Base-by-base conservation (phyloP, 2,888 invertebrate genomes). In the Ferrisia virgata region DNA sequence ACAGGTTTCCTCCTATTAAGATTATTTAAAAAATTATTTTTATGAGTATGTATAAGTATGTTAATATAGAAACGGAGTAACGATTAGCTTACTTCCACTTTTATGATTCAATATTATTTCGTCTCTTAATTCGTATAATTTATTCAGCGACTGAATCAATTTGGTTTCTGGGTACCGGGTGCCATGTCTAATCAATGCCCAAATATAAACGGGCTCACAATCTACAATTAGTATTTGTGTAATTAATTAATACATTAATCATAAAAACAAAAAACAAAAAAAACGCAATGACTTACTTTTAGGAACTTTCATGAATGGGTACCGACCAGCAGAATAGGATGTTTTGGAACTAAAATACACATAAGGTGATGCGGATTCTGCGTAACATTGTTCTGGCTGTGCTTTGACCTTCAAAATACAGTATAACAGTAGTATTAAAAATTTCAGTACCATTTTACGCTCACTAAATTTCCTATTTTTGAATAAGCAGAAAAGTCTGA, bases 321-420 rank as follows among this genome's bases (percentile, higher is more conserved):
- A 13, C 6, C 69, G 69, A 15, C 69, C 6, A n/a, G 28, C 31
- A n/a, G 6, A 69, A 31, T 69, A 69, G 1, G 69, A 69, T 15
- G 69, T 69, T 15, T 3, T 13, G 0, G 31, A 28, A 11, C 31
- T 3, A 69, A 69, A 69, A 69, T 13, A 31, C 1, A 31, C 15
- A 15, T 69, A 69, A 1, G 69, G 69, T 31, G 69, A 69, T 31
- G 0, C 6, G 2, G n/a, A 18, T 5, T 69, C 69, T 6, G 69
- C 28, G 31, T 69, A 69, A 6, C 69, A 69, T 2, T 53, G 53
- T 53, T 53, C 22, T 53, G 18, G 13, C 6, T 64, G 8, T 1
- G 53, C 89, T 25, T 90, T 91, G 76, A 93, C 93, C 33, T 88
- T 96, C 86, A 97, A 53, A 22, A 53, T 22, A 0, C 1, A 36